Base-by-base conservation (phyloP, 2,113 vertebrate species). In the Dasypus novemcinctus region DNA sequence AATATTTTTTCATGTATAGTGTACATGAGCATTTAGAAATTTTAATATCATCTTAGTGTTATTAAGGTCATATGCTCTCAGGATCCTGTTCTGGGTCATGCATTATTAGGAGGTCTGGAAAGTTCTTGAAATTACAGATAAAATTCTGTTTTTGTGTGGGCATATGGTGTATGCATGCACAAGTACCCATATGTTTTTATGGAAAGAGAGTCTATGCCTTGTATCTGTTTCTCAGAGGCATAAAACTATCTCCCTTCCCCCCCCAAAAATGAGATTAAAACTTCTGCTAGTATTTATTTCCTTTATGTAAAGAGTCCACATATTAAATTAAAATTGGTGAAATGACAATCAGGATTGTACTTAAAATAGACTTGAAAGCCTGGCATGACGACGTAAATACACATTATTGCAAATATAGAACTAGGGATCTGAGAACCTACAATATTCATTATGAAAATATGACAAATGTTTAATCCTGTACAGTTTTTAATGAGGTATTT, bases 361-460 rank as follows among this genome's bases (percentile, higher is more conserved):
- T 82, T 90, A 80, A 63, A 68, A 80, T 29, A 90, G n/a, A 12
- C 71, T 57, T 25, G 59, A 92, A 91, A 79, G 41, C 13, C 31
- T 72, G 23, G 21, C 15, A 1, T 54, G 33, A 93, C 96, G 41
- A 90, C 74, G 95, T 95, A 71, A 68, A 64, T 46, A 95, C 3
- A 84, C 83, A 20, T 82, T 71, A 61, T 20, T 94, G 54, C 5
- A 95, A 96, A 82, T 91, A 52, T 7, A 1, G 85, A 90, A 75
- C 97, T 94, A 97, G 46, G 71, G 78, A 96, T 68, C 69, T 92
- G 54, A 97, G 95, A 97, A 96, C 97, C 96, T 97, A 85, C 86
- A 95, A 87, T 96, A 94, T 96, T 97, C 96, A 92, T 97, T 97
- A 97, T 98, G 95, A 97, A 97, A 97, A 91, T 90, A 57, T 96